A percentile compares a stretch with the other conserved stretches of the same genome.
These are phyloP conservation scores for Crocidura indochinensis DNA, from an alignment of 2,797 vertebrate genomes.

Conservation along the genomic window DNA sequence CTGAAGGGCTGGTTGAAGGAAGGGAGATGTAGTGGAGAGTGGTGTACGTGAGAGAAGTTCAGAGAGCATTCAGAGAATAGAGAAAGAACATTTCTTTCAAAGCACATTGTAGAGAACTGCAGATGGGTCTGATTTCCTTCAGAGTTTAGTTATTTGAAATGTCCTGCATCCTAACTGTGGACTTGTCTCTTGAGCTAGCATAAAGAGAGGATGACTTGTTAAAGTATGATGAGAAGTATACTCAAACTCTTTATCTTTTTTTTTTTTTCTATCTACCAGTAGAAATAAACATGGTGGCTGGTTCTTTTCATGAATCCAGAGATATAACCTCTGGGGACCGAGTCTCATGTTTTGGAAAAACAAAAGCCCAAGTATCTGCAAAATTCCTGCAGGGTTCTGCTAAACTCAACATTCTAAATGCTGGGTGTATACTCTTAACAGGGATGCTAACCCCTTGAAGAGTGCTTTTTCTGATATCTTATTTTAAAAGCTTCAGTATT, in stretches of 20 bases:
- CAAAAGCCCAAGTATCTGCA: background rate
- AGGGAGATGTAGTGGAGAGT: background rate
- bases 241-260: background rate
- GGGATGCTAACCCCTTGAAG: background rate
- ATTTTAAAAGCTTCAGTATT: slow-evolving; percentile 24
- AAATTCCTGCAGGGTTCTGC: background rate
- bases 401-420: background rate
- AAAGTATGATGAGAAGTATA: slow-evolving; percentile 34
- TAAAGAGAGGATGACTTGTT: slow-evolving; percentile 13
- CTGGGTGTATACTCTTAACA: background rate
- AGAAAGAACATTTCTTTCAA: slow-evolving; percentile 1
- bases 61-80: background rate
- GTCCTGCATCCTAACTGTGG: background rate
- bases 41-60: background rate
- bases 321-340: slow-evolving; percentile 44
- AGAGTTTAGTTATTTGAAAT: slow-evolving; percentile 40
- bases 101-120: slow-evolving; percentile 20
- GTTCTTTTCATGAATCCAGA: slow-evolving; percentile 47
- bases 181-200: background rate
- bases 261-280: background rate
- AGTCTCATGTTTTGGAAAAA: background rate
- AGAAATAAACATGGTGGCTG: slow-evolving; percentile 10
- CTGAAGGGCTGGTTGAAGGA: too few species aligned
- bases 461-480: background rate
- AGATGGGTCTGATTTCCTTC: slow-evolving; percentile 54